A percentile compares a stretch with the other conserved stretches of the same genome.
Conservation (phyloP, 2,113 vertebrate species). For the Redunca redunca region DNA sequence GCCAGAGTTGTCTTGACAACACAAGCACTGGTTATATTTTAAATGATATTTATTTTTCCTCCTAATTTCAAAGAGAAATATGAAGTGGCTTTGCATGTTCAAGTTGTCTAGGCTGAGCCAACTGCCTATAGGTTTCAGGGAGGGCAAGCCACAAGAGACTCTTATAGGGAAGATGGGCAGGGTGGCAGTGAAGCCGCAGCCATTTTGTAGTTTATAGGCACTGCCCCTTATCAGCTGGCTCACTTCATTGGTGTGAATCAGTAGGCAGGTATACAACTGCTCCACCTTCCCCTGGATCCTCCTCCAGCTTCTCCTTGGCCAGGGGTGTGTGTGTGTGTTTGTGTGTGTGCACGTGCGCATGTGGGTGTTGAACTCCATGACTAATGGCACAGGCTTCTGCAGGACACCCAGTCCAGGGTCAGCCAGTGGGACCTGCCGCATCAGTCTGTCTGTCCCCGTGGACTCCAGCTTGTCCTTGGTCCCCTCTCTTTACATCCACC, state of each 20-base stretch:
- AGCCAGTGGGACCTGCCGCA: background rate
- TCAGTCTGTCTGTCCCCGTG: background rate
- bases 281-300: background rate
- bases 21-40: background rate
- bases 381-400: background rate
- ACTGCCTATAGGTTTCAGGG: background rate
- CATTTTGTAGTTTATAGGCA: background rate
- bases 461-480: background rate
- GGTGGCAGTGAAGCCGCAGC: background rate
- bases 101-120: background rate
- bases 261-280: background rate
- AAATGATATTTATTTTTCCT: background rate
- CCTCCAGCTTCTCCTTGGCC: background rate
- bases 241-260: background rate
- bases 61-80: background rate
- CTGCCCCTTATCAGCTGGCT: background rate
- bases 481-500: background rate
- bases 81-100: background rate
- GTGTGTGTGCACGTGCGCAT: rapidly evolving
- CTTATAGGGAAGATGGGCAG: background rate
- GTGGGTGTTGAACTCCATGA: background rate
- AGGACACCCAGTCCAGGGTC: background rate
- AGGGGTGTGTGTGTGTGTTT: background rate
- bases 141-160: background rate
- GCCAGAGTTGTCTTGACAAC: background rate